These are phyloP conservation scores for Oxycera nigricornis DNA, from an alignment of 2,888 invertebrate species.

Conservation along the genomic window DNA sequence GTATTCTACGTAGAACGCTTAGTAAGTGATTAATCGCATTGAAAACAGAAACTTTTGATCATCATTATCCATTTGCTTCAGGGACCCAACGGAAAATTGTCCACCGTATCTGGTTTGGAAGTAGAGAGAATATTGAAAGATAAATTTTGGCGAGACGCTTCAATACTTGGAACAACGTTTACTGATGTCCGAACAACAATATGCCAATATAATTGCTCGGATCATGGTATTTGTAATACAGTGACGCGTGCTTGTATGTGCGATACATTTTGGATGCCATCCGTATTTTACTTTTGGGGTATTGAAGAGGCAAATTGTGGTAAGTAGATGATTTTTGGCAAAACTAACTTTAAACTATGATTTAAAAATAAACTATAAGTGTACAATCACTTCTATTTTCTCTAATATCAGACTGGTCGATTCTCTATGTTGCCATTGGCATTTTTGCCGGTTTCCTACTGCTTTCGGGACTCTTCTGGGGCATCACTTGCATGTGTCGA, in stretches of 20 bases:
- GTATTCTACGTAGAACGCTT: slow-evolving; percentile 73
- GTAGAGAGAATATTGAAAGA: slow-evolving; percentile 72
- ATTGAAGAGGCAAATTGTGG: slow-evolving; percentile 82
- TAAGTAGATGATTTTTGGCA: too few species aligned
- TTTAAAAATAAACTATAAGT: neutral
- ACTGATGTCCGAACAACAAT: slow-evolving; percentile 81
- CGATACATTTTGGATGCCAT: slow-evolving; percentile 97
- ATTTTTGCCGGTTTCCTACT: slow-evolving; percentile 69
- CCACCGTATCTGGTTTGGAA: slow-evolving; percentile 66
- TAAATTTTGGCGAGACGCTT: slow-evolving; percentile 74
- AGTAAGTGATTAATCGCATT: slow-evolving; percentile 55
- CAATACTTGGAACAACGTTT: slow-evolving; percentile 74
- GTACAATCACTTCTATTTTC: too few species aligned
- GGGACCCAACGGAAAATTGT: slow-evolving; percentile 54
- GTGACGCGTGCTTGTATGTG: slow-evolving; percentile 85
- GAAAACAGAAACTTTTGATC: neutral
- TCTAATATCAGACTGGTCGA: slow-evolving; percentile 94
- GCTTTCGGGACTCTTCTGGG: slow-evolving; percentile 70
- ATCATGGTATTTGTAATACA: slow-evolving; percentile 88
- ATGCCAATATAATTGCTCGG: slow-evolving; percentile 92
- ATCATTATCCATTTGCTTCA: neutral
- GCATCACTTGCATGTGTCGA: slow-evolving; percentile 69
- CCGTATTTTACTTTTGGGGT: slow-evolving; percentile 71
- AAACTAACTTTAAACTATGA: neutral
- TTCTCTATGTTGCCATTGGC: slow-evolving; percentile 87